Evolutionary conservation across 2,888 invertebrate species (phyloP), one percentile per base, ranked within the genome.

Genomic region (Arenicola marina): DNA sequence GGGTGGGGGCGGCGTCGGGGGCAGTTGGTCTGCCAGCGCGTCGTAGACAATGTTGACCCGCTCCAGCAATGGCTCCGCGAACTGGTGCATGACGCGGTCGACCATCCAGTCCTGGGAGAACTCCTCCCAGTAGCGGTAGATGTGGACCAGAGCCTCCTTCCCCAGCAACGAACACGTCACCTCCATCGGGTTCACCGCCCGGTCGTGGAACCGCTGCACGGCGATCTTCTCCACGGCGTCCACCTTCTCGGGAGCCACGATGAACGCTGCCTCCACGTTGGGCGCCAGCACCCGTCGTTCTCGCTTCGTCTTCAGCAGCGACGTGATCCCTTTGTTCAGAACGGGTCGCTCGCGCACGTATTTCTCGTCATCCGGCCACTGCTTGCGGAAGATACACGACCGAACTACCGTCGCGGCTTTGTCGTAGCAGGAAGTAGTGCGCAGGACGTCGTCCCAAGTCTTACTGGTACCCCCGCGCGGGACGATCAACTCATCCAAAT

Each of bases 401-500:
- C 48, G 15, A 24, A 48, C 24, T 11, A 48, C 24, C n/a, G 48
- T 48, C 48, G 11, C 18, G 48, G 48, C 48, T 24, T 48, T 48
- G 48, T 48, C 48, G 7, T 48, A 24, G 26, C 48, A 48, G 26
- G 48, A 48, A 24, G 48, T 48, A 7, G 48, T 48, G 7, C 11
- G 18, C 26, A 48, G 48, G 26, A 24, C 48, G 18, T 48, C 48
- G 7, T 48, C 48, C 18, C 11, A 24, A 7, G 48, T 48, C 48
- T 48, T 48, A 11, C 18, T n/a, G 18, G 26, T 48, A n/a, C n/a
- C n/a, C 7, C 48, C 48, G 32, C 62, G 61, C 21, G 79, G 79
- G 33, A 79, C 68, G 29, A 79, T 73, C 38, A 77, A 67, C 69
- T 79, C 79, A 65, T 79, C 79, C 26, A 78, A 63, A 58, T 79